Percentiles rank a stretch among this genome's conserved stretches.
These are phyloP conservation scores for Callinectes sapidus DNA, from an alignment of 2,888 invertebrate species.

Conservation along the genomic window DNA sequence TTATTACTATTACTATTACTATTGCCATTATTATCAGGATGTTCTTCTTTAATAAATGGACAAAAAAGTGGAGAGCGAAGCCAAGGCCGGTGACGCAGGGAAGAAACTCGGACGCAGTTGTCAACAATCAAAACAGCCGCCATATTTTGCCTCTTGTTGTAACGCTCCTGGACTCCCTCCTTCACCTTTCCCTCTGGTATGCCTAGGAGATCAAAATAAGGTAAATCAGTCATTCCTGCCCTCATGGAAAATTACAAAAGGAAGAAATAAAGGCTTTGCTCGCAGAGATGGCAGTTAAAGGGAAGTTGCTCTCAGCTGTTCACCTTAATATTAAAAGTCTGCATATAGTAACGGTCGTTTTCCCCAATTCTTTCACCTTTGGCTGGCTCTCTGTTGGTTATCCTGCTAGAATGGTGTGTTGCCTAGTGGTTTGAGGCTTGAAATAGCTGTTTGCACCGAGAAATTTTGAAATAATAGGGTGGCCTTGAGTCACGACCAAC, in stretches of 20 bases:
- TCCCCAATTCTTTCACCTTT: neutral
- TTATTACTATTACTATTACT: too few species aligned
- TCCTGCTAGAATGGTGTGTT: neutral
- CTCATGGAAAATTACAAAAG: neutral
- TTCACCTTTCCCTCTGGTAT: conserved; percentile 30
- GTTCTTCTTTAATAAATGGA: neutral
- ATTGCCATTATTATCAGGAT: too few species aligned
- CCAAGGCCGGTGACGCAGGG: neutral
- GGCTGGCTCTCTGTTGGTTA: neutral
- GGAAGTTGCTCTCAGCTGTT: conserved; percentile 35
- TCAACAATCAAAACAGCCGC: conserved; percentile 55
- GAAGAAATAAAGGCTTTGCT: neutral
- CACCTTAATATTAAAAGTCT: neutral
- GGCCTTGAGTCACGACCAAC: neutral
- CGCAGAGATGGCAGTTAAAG: neutral
- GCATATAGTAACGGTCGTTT: neutral
- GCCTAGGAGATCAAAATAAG: conserved; percentile 28
- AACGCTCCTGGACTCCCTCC: neutral
- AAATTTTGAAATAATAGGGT: neutral
- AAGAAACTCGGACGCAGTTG: conserved; percentile 21
- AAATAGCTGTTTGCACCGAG: neutral
- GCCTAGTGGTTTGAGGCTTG: neutral
- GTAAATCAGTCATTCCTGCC: neutral
- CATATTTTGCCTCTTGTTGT: conserved; percentile 46
- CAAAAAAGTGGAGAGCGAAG: neutral